These are phyloP conservation scores for Isichthys henryi DNA, from an alignment of 2,113 vertebrate species.

Conservation along the genomic window DNA sequence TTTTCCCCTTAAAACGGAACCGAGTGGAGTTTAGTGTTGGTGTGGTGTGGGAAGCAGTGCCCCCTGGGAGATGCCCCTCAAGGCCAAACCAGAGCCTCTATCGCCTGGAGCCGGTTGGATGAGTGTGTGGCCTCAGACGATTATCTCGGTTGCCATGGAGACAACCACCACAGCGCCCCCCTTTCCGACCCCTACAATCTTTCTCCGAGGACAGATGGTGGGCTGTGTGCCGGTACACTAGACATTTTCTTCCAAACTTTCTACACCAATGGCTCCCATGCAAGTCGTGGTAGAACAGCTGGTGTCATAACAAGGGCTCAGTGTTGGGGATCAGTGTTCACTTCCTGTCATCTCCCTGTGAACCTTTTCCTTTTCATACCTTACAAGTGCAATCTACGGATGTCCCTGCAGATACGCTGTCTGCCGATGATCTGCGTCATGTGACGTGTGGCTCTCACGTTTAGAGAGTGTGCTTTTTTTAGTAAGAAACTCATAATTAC, in stretches of 20 bases:
- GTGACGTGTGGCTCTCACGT: not conserved
- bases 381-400: not conserved
- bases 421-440: not conserved
- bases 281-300: not conserved
- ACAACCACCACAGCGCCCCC: not conserved
- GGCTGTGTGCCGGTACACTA: not conserved
- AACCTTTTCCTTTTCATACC: not conserved
- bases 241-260: not conserved
- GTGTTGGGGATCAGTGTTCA: not conserved
- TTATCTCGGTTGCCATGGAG: not conserved
- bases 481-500: not conserved
- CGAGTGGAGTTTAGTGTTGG: not conserved
- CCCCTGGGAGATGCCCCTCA: not conserved
- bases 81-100: not conserved
- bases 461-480: not conserved
- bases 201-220: not conserved
- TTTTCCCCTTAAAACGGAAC: not conserved
- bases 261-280: not conserved
- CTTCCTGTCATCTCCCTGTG: not conserved
- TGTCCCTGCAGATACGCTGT: not conserved
- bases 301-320: not conserved
- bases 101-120: not conserved
- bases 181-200: not conserved
- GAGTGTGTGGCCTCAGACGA: not conserved
- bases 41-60: not conserved